phyloP scores from a whole-genome alignment of 2,113 vertebrate species.

The Diglossa brunneiventris region DNA sequence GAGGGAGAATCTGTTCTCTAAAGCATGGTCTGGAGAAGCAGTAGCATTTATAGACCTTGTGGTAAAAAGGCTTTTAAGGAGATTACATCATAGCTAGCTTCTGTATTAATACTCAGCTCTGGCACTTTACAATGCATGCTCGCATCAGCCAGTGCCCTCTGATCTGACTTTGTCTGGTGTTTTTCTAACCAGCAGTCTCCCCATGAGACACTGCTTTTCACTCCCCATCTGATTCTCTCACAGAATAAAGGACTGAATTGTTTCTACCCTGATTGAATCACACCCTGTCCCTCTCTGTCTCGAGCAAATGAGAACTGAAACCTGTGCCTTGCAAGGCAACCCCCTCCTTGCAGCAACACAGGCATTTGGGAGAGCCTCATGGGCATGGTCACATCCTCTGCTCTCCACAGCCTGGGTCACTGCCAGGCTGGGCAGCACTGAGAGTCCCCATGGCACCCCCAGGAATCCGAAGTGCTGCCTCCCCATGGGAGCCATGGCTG shows the following conservation, averaged over 20 bases:
- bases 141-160: slow-evolving; percentile 23
- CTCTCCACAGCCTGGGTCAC: neutral
- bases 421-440: neutral
- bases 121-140: slow-evolving; percentile 23
- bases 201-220: fast-evolving
- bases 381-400: neutral
- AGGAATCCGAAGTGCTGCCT: neutral
- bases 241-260: neutral
- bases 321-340: neutral
- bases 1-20: neutral
- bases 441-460: neutral
- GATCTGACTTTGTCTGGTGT: slow-evolving; percentile 1
- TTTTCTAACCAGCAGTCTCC: neutral
- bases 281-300: neutral
- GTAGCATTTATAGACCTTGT: slow-evolving; percentile 17
- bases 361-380: neutral
- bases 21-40: neutral
- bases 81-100: slow-evolving; percentile 54
- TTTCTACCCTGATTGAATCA: slow-evolving; percentile 10
- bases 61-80: slow-evolving; percentile 51
- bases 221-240: neutral
- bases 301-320: neutral
- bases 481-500: fast-evolving
- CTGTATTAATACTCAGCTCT: neutral
- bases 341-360: neutral